Conservation (phyloP, 2,797 vertebrate genomes). For the Meriones psammophilus region DNA sequence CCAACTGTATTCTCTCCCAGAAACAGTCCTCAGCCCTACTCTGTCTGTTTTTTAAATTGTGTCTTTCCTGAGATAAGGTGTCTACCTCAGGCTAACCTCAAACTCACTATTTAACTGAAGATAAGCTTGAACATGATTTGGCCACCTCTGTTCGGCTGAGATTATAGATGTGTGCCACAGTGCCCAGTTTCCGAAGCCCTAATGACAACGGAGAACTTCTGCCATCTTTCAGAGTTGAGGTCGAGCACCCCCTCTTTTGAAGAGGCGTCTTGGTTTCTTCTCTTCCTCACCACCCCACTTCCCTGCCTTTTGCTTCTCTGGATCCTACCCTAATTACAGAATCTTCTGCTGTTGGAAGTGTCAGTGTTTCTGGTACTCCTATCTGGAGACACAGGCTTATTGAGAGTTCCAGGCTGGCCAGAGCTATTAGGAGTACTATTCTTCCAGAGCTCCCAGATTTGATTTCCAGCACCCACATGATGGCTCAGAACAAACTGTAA, state of each 20-base stretch:
- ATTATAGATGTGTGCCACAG: neutral
- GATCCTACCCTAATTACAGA: neutral
- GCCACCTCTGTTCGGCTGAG: neutral
- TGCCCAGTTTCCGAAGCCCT: neutral
- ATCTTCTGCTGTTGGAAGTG: neutral
- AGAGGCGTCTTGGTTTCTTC: neutral
- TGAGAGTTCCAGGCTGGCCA: neutral
- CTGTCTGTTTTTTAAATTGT: neutral
- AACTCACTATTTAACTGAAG: neutral
- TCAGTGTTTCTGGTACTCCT: neutral
- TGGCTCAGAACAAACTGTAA: too few relatives aligned
- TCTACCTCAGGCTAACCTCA: neutral
- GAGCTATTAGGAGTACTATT: neutral
- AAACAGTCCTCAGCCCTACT: neutral
- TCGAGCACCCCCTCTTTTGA: neutral
- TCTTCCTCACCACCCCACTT: neutral
- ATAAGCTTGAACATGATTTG: neutral
- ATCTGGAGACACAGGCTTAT: neutral
- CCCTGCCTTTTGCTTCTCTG: constrained; percentile 6
- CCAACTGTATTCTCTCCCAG: neutral
- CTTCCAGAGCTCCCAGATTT: neutral
- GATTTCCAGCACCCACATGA: neutral
- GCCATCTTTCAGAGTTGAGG: neutral
- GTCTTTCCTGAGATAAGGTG: neutral
- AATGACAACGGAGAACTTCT: constrained; percentile 3